Percentiles rank a stretch among this genome's conserved stretches.
These are phyloP conservation scores for Athene noctua DNA, from an alignment of 2,113 vertebrate genomes.

Conservation along the genomic window DNA sequence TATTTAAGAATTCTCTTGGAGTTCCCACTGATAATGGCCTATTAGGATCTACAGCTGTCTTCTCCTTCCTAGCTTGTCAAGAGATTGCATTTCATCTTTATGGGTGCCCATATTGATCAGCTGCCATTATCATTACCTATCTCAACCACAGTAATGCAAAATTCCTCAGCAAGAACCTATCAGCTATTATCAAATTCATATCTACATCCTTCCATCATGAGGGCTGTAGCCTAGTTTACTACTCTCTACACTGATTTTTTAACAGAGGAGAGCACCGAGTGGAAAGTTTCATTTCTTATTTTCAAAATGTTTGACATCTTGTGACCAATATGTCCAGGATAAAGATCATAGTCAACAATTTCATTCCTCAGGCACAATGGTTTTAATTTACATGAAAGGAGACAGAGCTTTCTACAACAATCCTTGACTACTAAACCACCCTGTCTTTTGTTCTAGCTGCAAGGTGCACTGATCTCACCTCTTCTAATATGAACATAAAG, in stretches of 20 bases:
- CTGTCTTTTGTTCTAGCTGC: background rate
- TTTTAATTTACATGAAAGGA: background rate
- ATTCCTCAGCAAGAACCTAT: background rate
- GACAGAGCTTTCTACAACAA: background rate
- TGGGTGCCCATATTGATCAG: background rate
- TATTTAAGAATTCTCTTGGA: background rate
- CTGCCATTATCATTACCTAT: background rate
- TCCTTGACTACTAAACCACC: background rate
- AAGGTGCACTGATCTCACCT: background rate
- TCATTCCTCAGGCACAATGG: background rate
- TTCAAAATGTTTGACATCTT: background rate
- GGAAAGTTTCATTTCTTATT: background rate
- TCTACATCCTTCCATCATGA: background rate
- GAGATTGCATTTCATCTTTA: background rate
- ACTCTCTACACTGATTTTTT: background rate
- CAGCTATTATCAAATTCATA: background rate
- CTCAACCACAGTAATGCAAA: background rate
- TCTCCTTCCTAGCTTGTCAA: background rate
- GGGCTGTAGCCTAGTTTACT: background rate
- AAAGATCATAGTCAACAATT: background rate
- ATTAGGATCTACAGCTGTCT: background rate
- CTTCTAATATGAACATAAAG: background rate
- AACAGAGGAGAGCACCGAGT: background rate
- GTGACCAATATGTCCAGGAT: background rate
- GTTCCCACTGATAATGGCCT: background rate